Evolutionary conservation across 1,140 invertebrate species (phyloP).

Genomic region (Odontomachus brunneus): DNA sequence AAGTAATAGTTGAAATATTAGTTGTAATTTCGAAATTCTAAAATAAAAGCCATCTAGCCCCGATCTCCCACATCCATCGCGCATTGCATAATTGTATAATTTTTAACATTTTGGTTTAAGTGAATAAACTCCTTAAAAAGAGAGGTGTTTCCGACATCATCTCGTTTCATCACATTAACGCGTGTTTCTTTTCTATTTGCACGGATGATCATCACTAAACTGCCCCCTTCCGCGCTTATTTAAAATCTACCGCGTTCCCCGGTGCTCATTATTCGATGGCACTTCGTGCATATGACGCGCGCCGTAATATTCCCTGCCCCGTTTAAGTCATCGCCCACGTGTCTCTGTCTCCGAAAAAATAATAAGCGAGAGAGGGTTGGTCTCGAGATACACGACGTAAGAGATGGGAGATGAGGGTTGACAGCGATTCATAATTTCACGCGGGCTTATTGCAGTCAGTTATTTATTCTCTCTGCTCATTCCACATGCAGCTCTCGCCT

Average conservation of each 20-base stretch:
- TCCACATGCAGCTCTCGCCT: slow-evolving; percentile 75
- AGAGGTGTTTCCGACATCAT: neutral
- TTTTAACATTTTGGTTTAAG: no score
- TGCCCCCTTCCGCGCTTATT: neutral
- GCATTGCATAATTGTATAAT: no score
- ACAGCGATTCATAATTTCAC: slow-evolving; percentile 80
- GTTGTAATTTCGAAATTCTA: no score
- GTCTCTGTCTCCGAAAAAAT: slow-evolving; percentile 56
- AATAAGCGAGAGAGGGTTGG: slow-evolving; percentile 72
- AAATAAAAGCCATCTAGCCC: no score
- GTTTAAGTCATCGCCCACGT: slow-evolving; percentile 28
- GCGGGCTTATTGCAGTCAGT: slow-evolving; percentile 79
- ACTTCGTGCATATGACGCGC: slow-evolving; percentile 33
- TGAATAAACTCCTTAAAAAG: no score
- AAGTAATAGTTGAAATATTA: no score
- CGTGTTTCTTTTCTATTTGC: neutral
- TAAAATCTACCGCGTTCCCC: slow-evolving; percentile 11
- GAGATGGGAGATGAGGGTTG: slow-evolving; percentile 62
- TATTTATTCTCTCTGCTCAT: slow-evolving; percentile 78
- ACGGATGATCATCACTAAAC: neutral
- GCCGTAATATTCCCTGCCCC: slow-evolving; percentile 25
- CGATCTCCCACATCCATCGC: no score
- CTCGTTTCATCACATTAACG: neutral
- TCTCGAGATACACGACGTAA: slow-evolving; percentile 57
- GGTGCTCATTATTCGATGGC: slow-evolving; percentile 39